A percentile compares a stretch with the other conserved stretches of the same genome.
phyloP scores from a whole-genome alignment of 2,797 vertebrate species.

The Pogoniulus pusillus region DNA sequence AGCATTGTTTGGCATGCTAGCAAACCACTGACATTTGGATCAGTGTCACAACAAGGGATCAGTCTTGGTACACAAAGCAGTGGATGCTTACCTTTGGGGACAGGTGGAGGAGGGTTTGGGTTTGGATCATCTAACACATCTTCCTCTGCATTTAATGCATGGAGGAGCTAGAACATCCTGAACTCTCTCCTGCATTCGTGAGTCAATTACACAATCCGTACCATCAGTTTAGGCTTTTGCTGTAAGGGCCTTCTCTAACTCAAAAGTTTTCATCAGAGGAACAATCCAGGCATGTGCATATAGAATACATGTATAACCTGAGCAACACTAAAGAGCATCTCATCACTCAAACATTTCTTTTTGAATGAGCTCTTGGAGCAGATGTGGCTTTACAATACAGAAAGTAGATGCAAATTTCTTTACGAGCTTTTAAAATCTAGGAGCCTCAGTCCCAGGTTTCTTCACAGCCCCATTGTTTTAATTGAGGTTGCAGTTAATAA shows the following conservation, averaged over 20 bases:
- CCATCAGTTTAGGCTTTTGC: not conserved
- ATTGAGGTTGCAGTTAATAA: slow-evolving; percentile 20
- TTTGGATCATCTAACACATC: too few relatives aligned
- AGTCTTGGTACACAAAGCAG: too few relatives aligned
- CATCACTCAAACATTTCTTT: not conserved
- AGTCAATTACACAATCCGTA: too few relatives aligned
- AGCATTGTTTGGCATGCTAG: too few relatives aligned
- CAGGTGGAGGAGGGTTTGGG: too few relatives aligned
- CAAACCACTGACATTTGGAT: too few relatives aligned
- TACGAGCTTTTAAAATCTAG: not conserved
- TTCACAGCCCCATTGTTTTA: not conserved
- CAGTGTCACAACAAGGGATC: too few relatives aligned
- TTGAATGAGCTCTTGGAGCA: not conserved
- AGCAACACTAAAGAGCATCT: not conserved
- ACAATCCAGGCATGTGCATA: not conserved
- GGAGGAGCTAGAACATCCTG: too few relatives aligned
- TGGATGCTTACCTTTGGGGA: too few relatives aligned
- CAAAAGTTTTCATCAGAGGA: not conserved
- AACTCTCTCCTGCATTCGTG: too few relatives aligned
- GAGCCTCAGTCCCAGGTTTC: not conserved
- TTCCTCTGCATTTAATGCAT: too few relatives aligned
- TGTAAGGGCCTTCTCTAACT: not conserved
- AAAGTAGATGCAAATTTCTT: not conserved
- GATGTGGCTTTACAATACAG: not conserved
- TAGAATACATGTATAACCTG: not conserved